A percentile compares a stretch with the other conserved stretches of the same genome.
phyloP scores from a whole-genome alignment of 2,113 vertebrate genomes.

The Perca schrenkii region DNA sequence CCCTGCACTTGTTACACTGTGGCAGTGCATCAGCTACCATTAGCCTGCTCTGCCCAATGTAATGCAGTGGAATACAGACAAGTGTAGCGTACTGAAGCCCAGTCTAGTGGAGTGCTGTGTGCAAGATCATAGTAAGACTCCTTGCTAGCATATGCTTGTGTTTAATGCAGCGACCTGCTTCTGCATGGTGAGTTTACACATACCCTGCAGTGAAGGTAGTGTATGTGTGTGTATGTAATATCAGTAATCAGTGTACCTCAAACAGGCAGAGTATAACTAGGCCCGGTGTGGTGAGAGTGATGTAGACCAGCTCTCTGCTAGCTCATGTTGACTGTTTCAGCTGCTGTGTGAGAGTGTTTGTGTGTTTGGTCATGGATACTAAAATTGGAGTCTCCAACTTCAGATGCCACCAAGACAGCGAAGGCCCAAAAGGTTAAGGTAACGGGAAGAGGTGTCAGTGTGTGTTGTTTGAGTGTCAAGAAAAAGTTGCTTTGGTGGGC shows the following conservation, averaged over 20 bases:
- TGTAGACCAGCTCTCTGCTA: constrained; percentile 74
- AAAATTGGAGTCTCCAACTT: constrained; percentile 50
- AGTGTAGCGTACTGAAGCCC: constrained; percentile 84
- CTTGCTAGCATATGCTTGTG: constrained; percentile 86
- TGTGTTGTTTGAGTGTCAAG: constrained; percentile 30
- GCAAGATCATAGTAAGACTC: constrained; percentile 85
- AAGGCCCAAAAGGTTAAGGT: constrained; percentile 61
- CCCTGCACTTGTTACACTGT: constrained; percentile 52
- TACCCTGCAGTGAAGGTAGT: constrained; percentile 83
- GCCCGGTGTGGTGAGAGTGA: constrained; percentile 73
- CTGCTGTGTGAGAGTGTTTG: constrained; percentile 38
- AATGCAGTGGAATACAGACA: constrained; percentile 73
- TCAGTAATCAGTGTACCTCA: constrained; percentile 87
- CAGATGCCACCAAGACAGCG: constrained; percentile 36
- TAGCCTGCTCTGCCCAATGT: constrained; percentile 71
- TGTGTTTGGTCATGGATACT: constrained; percentile 61
- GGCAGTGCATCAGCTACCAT: constrained; percentile 55
- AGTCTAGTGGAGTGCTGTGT: constrained; percentile 83
- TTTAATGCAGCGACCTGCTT: constrained; percentile 86
- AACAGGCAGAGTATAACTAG: constrained; percentile 85
- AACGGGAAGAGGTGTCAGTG: constrained; percentile 37
- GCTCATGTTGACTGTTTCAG: constrained; percentile 74
- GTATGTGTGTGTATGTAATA: constrained; percentile 74
- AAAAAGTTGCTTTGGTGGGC: not conserved
- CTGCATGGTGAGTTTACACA: constrained; percentile 85